These are phyloP conservation scores for Antennarius striatus DNA, from an alignment of 2,113 vertebrate species.

Conservation along the genomic window DNA sequence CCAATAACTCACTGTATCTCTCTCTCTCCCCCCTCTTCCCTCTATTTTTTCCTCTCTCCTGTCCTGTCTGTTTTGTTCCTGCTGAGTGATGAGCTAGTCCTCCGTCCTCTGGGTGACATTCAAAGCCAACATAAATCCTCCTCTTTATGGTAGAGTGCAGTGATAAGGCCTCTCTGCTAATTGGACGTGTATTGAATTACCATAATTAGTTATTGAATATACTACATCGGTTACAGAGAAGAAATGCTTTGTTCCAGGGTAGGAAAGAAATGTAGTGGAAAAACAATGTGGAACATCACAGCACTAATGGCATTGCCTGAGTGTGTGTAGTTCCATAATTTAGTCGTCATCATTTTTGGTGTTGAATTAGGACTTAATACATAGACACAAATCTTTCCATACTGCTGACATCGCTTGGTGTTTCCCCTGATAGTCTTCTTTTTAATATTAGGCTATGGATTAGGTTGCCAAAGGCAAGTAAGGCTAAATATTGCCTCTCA, in stretches of 20 bases:
- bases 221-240: slow-evolving; percentile 87
- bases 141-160: slow-evolving; percentile 95
- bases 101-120: slow-evolving; percentile 99
- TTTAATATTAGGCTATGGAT: slow-evolving; percentile 67
- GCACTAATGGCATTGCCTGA: neutral
- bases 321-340: slow-evolving; percentile 11
- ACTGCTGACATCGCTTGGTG: slow-evolving; percentile 84
- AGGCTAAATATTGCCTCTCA: slow-evolving; percentile 81
- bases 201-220: slow-evolving; percentile 99
- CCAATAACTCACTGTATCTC: slow-evolving; percentile 59
- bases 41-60: slow-evolving; percentile 42
- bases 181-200: slow-evolving; percentile 99
- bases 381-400: slow-evolving; percentile 84
- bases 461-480: slow-evolving; percentile 69
- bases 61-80: slow-evolving; percentile 81
- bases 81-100: slow-evolving; percentile 93
- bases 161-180: slow-evolving; percentile 98
- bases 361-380: slow-evolving; percentile 17
- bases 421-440: slow-evolving; percentile 79
- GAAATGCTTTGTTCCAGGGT: slow-evolving; percentile 82
- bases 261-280: slow-evolving; percentile 10
- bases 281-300: neutral
- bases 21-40: slow-evolving; percentile 30
- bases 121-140: slow-evolving; percentile 99
- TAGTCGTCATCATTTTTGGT: slow-evolving; percentile 6